Conservation (phyloP, 1,140 invertebrate genomes). For the Drosophila athabasca region DNA sequence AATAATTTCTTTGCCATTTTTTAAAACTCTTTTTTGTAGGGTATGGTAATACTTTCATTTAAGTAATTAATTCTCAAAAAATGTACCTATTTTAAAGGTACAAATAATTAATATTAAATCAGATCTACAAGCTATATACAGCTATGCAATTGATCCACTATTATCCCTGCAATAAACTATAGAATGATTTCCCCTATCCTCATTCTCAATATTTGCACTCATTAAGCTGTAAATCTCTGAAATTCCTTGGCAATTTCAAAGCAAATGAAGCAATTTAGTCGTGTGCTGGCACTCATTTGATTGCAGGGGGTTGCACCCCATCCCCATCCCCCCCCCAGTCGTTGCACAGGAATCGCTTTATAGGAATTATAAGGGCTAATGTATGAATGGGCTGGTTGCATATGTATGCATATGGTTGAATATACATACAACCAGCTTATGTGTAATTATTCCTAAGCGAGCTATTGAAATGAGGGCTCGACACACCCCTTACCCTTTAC, state of each 20-base stretch:
- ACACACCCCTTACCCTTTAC: conserved; percentile 21
- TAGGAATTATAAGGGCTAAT: conserved; percentile 19
- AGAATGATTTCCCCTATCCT: no score
- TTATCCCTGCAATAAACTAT: background rate
- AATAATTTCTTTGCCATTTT: no score
- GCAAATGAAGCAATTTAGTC: conserved; percentile 39
- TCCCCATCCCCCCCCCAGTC: background rate
- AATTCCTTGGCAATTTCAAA: conserved; percentile 23
- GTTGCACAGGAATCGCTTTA: background rate
- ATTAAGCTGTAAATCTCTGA: background rate
- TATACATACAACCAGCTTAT: no score
- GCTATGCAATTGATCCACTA: background rate
- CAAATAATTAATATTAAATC: no score
- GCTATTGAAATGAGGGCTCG: conserved; percentile 72
- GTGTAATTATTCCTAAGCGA: conserved; percentile 76
- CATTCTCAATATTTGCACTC: conserved; percentile 3
- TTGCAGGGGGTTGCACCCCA: conserved; percentile 13
- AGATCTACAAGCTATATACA: no score
- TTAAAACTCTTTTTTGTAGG: no score
- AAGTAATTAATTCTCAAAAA: no score
- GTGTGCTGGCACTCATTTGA: background rate
- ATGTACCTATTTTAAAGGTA: no score
- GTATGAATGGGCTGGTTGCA: conserved; percentile 9
- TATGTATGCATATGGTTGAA: conserved; percentile 33
- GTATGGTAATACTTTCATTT: no score